A percentile compares a stretch with the other conserved stretches of the same genome.
phyloP scores from a whole-genome alignment of 2,113 vertebrate genomes.

The Pituophis catenifer region DNA sequence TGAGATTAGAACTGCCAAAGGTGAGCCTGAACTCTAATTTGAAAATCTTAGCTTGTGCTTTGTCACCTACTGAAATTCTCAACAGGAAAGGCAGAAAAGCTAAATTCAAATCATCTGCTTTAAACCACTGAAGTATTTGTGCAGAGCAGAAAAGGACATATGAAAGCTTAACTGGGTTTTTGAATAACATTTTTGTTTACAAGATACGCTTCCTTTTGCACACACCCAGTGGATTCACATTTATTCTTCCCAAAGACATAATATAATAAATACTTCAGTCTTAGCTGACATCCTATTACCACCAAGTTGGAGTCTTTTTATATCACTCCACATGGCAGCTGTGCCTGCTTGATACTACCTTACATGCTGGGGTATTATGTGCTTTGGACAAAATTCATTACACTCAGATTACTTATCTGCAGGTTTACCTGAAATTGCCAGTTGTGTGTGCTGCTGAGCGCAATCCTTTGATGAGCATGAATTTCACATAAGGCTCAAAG shows the following conservation, averaged over 20 bases:
- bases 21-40: constrained; percentile 12
- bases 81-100: constrained; percentile 22
- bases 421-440: neutral
- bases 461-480: neutral
- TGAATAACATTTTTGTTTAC: neutral
- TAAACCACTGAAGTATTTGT: neutral
- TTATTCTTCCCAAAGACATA: neutral
- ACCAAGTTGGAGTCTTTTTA: neutral
- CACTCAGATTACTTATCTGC: neutral
- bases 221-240: neutral
- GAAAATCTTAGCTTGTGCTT: constrained; percentile 19
- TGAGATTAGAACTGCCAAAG: constrained; percentile 11
- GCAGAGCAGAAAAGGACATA: neutral
- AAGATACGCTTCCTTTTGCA: neutral
- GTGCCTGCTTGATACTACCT: neutral
- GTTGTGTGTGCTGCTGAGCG: neutral
- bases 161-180: neutral
- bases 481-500: neutral
- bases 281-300: neutral
- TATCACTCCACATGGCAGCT: neutral
- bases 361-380: neutral
- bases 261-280: neutral
- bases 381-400: neutral
- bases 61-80: constrained; percentile 23
- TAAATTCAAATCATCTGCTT: constrained; percentile 25